phyloP scores from a whole-genome alignment of 2,797 vertebrate species.

The Microchirus variegatus region DNA sequence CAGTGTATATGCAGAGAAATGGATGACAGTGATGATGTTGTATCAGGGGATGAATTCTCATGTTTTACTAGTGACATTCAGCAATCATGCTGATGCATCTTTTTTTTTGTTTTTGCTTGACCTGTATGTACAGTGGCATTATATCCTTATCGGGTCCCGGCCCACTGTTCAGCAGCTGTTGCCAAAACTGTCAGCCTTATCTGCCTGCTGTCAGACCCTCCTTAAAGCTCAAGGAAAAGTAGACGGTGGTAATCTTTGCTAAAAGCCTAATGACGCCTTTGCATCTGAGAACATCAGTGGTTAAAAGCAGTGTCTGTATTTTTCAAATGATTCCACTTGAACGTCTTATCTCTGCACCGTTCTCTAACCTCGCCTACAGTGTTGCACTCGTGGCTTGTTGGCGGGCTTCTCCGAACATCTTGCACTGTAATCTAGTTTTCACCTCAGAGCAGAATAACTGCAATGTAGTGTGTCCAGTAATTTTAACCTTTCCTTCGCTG shows the following conservation, averaged over 20 bases:
- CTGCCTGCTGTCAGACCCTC: conserved; percentile 51
- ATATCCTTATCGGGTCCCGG: conserved; percentile 46
- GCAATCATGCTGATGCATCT: neutral
- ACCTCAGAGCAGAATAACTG: conserved; percentile 29
- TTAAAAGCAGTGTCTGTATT: conserved; percentile 9
- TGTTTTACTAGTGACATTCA: neutral
- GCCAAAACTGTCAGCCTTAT: conserved; percentile 61
- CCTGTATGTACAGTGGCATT: conserved; percentile 11
- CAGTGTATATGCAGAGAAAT: conserved; percentile 8
- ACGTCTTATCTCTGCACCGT: conserved; percentile 40
- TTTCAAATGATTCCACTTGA: conserved; percentile 54
- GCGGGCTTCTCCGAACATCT: conserved; percentile 17
- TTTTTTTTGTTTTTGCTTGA: conserved; percentile 28
- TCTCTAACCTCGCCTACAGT: conserved; percentile 26
- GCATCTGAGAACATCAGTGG: conserved; percentile 19
- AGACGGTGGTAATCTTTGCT: conserved; percentile 3
- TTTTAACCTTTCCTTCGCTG: conserved; percentile 38
- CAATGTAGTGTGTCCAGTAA: conserved; percentile 32
- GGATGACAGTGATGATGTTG: conserved; percentile 4
- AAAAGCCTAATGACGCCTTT: conserved; percentile 4
- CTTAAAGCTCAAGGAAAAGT: conserved; percentile 27
- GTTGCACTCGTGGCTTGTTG: conserved; percentile 19
- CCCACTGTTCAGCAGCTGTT: conserved; percentile 32
- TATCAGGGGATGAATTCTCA: conserved; percentile 1
- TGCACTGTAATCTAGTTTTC: conserved; percentile 50